Evolutionary conservation across 1,140 invertebrate species (phyloP), one percentile per base, ranked within the genome.

Genomic region (Drosophila virilis): DNA sequence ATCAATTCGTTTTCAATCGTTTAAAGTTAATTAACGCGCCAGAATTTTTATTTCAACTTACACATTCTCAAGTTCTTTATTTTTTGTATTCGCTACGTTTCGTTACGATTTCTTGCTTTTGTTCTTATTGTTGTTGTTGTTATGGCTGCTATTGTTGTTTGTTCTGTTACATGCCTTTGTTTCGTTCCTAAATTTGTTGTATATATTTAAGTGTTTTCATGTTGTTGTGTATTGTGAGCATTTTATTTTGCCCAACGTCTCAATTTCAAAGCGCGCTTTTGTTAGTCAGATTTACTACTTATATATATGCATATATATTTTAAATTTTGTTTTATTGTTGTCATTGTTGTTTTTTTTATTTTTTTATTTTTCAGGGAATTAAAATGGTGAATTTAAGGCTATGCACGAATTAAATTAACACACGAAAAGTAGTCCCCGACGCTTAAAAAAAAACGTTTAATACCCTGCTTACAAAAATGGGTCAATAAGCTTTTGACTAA

Each of bases 1-100:
- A 89, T 89, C 84, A 80, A 89, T 89, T 89, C 84, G 84, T 89
- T 89, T 89, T 90, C 85, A 89, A 89, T 89, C 84, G 84, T 89
- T 89, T 89, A 90, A 89, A 89, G 84, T 89, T 89, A 90, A 89
- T 89, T 89, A 89, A 89, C 84, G 80, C 80, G 66, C 77, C 69
- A 88, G 72, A 89, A 88, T 89, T 88, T 69, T 86, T 78, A 62
- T 84, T 84, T 85, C 81, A 80, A 64, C 76, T 84, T 70, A 71
- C 68, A 84, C 81, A 73, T 78, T 81, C 82, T 77, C 66, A 50
- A 57, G 51, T 61, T 74, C 51, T 50, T 69, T 17, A 52, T 38
- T 67, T 68, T 69, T 59, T 33, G n/a, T 68, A 12, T 60, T 67
- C 33, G 52, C 35, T 72, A 43, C 54, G 62, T 66, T 72, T 73